phyloP scores from a whole-genome alignment of 2,113 vertebrate species.

The Callorhinus ursinus region DNA sequence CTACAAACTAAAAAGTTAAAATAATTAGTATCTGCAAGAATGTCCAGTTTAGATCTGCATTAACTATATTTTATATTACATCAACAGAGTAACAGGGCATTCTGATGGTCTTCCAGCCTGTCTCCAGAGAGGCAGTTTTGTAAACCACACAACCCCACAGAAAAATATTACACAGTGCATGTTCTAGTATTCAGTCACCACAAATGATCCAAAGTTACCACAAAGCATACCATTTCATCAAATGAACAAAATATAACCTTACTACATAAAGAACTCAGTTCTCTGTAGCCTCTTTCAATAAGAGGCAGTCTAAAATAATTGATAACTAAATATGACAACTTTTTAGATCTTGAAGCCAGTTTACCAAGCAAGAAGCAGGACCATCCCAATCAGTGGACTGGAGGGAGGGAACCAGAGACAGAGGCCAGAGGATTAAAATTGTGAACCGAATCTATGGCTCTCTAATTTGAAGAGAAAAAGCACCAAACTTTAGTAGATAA shows the following conservation, averaged over 20 bases:
- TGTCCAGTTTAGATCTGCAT: neutral
- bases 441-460: neutral
- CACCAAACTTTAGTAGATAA: slow-evolving; percentile 18
- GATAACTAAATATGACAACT: neutral
- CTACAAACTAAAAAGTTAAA: slow-evolving; percentile 36
- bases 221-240: slow-evolving; percentile 23
- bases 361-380: slow-evolving; percentile 37
- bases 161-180: neutral
- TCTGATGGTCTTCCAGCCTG: neutral
- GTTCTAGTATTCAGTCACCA: neutral
- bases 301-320: slow-evolving; percentile 49
- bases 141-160: neutral
- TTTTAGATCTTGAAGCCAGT: slow-evolving; percentile 14
- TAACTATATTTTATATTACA: neutral
- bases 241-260: slow-evolving; percentile 19
- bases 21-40: neutral
- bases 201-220: neutral
- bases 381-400: neutral
- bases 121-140: neutral
- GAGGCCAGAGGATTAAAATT: neutral
- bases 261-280: slow-evolving; percentile 34
- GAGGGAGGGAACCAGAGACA: neutral
- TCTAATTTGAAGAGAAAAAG: neutral
- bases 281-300: slow-evolving; percentile 33
- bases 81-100: neutral